Evolutionary conservation across 2,797 vertebrate genomes (phyloP).

Genomic region (Arctocebus calabarensis): DNA sequence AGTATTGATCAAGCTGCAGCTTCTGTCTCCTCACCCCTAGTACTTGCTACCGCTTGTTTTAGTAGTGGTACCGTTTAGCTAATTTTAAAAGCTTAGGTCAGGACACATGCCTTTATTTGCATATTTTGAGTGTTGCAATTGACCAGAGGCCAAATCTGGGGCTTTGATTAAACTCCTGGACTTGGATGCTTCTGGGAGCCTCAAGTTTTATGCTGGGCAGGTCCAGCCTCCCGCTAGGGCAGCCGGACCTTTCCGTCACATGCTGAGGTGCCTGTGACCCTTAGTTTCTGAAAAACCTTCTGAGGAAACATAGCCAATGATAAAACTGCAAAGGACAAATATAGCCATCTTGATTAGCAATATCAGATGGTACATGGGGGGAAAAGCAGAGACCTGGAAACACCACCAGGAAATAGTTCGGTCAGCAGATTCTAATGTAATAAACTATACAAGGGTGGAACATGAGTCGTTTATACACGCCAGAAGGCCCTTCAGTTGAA

Average conservation of each 20-base stretch:
- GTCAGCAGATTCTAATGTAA: constrained; percentile 58
- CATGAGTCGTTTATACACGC: neutral
- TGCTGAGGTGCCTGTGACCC: neutral
- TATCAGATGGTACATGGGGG: constrained; percentile 31
- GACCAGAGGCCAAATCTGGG: neutral
- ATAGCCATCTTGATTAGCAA: constrained; percentile 48
- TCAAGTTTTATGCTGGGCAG: constrained; percentile 66
- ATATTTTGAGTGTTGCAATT: constrained; percentile 46
- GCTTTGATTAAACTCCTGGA: constrained; percentile 33
- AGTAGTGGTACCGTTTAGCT: neutral
- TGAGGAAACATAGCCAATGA: neutral
- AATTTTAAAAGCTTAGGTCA: neutral
- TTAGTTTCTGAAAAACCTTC: neutral
- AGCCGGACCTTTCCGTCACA: neutral
- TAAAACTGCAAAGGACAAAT: constrained; percentile 61
- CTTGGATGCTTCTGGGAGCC: constrained; percentile 62
- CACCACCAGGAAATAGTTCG: constrained; percentile 69
- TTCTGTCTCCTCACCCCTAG: neutral
- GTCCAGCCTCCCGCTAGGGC: constrained; percentile 23
- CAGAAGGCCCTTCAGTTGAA: constrained; percentile 44
- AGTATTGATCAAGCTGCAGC: constrained; percentile 2
- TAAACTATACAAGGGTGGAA: constrained; percentile 52
- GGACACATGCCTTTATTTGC: constrained; percentile 23
- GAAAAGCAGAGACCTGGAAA: constrained; percentile 56
- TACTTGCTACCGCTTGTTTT: neutral